phyloP scores from a whole-genome alignment of 2,888 invertebrate genomes.

The Syrphus vitripennis region DNA sequence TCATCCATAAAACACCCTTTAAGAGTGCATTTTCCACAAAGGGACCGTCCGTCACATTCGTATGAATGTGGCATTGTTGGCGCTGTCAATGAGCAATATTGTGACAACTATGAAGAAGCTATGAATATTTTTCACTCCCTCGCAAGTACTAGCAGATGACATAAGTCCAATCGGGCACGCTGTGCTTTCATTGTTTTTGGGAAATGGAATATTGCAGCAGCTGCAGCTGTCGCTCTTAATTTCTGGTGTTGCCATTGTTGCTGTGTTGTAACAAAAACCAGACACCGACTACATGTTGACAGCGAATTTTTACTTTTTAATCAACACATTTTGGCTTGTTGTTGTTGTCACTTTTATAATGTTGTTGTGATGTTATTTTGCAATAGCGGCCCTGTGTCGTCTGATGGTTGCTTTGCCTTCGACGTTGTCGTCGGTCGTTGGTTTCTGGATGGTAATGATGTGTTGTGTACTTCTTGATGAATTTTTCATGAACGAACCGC shows the following conservation, averaged over 20 bases:
- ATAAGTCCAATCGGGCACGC: neutral
- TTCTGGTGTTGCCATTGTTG: slow-evolving; percentile 24
- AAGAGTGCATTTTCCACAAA: neutral
- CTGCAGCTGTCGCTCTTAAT: slow-evolving; percentile 21
- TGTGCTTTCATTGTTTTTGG: neutral
- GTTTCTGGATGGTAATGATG: neutral
- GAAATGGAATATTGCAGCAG: neutral
- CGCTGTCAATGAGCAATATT: neutral
- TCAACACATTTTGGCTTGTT: slow-evolving; percentile 29
- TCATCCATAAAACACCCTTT: slow-evolving; percentile 8
- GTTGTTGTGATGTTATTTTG: neutral
- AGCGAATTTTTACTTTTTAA: slow-evolving; percentile 49
- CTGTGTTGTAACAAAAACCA: slow-evolving; percentile 27
- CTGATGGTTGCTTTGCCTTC: neutral
- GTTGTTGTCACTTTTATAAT: slow-evolving; percentile 1
- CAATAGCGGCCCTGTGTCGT: neutral
- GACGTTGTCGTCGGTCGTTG: neutral
- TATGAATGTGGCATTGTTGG: slow-evolving; percentile 5
- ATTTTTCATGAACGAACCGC: slow-evolving; percentile 49
- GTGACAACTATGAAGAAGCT: slow-evolving; percentile 17
- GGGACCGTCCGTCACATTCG: neutral
- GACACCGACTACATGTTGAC: slow-evolving; percentile 47
- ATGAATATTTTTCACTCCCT: slow-evolving; percentile 12
- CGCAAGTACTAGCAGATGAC: neutral
- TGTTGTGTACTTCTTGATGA: slow-evolving; percentile 37